Conservation (phyloP, 2,888 invertebrate genomes). For the Agrilus mali region DNA sequence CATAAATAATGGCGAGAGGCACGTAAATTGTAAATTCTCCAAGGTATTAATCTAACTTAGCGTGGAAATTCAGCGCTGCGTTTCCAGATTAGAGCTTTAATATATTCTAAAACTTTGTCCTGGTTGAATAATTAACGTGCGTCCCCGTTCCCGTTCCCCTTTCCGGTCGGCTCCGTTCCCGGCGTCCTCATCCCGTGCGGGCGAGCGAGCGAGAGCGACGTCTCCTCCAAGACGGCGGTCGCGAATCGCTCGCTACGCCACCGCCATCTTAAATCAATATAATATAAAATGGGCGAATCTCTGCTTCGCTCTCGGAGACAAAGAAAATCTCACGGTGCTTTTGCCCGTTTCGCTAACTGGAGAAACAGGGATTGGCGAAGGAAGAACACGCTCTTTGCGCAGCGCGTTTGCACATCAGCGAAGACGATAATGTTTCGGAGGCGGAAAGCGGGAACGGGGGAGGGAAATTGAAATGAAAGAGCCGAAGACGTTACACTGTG, state of each 20-base stretch:
- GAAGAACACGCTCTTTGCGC: too few species aligned
- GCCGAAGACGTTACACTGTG: slow-evolving; percentile 2
- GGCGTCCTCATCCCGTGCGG: neutral
- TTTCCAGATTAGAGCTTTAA: slow-evolving; percentile 37
- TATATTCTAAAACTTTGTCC: slow-evolving; percentile 36
- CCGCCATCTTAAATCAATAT: slow-evolving; percentile 36
- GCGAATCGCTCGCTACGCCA: slow-evolving; percentile 12
- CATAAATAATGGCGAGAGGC: slow-evolving; percentile 35
- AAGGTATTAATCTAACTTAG: slow-evolving; percentile 38
- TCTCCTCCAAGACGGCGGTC: slow-evolving; percentile 5
- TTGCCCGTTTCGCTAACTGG: too few species aligned
- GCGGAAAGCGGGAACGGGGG: slow-evolving; percentile 2
- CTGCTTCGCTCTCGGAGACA: slow-evolving; percentile 25
- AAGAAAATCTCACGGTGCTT: slow-evolving; percentile 21
- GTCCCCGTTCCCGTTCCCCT: slow-evolving; percentile 9
- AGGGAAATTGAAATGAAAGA: neutral
- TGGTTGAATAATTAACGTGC: slow-evolving; percentile 28
- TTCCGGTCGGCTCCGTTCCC: slow-evolving; percentile 3
- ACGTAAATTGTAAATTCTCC: slow-evolving; percentile 36
- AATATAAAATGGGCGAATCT: slow-evolving; percentile 37
- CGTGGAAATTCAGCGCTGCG: slow-evolving; percentile 36
- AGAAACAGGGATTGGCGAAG: too few species aligned
- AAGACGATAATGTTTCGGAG: neutral
- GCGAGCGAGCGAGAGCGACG: slow-evolving; percentile 4
- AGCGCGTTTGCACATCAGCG: too few species aligned